These are phyloP conservation scores for Nemotelus pantherinus DNA, from an alignment of 2,888 invertebrate species.

Conservation along the genomic window DNA sequence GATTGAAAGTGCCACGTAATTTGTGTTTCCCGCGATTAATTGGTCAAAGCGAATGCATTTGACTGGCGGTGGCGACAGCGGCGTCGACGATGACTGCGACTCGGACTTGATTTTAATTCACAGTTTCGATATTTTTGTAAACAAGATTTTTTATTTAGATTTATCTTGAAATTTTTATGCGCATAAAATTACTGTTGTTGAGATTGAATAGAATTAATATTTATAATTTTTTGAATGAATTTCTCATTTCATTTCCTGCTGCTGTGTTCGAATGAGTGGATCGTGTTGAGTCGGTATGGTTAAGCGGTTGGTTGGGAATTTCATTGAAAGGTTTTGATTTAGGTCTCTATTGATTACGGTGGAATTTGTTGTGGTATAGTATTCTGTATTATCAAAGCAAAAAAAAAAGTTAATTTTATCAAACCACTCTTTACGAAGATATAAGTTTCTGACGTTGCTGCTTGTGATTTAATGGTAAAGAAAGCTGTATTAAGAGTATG, in stretches of 20 bases:
- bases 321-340: not conserved
- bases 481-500: no score
- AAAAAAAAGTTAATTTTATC: no score
- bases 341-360: no score
- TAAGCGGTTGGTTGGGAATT: not conserved
- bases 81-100: no score
- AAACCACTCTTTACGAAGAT: no score
- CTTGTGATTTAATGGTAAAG: no score
- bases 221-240: slow-evolving; percentile 30
- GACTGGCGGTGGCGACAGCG: not conserved
- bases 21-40: slow-evolving; percentile 42
- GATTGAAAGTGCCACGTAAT: slow-evolving; percentile 35
- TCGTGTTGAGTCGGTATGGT: not conserved
- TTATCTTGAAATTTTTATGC: slow-evolving; percentile 18
- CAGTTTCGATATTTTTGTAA: not conserved
- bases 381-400: no score
- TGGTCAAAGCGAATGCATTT: slow-evolving; percentile 33
- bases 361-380: no score
- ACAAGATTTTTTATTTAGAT: slow-evolving; percentile 25
- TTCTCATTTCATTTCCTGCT: slow-evolving; percentile 25
- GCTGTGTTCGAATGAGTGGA: not conserved
- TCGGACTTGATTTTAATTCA: not conserved
- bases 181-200: slow-evolving; percentile 21
- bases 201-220: slow-evolving; percentile 6
- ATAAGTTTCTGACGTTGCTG: no score